Evolutionary conservation across 1,140 invertebrate species (phyloP).

Genomic region (Cotesia typhae): DNA sequence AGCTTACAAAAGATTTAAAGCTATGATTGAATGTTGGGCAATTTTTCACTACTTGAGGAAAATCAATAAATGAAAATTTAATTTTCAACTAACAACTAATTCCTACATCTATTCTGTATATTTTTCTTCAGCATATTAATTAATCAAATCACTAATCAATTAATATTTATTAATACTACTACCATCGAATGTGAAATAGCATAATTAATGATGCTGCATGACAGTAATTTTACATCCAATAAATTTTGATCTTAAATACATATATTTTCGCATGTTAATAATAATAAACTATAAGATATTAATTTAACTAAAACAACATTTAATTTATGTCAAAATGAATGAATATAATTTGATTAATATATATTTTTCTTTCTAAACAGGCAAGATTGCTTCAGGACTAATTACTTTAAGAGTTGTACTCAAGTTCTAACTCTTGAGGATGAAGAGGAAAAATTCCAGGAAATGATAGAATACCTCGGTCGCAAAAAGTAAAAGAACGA

Average conservation of each 20-base stretch:
- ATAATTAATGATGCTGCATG: no score
- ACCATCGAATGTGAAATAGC: no score
- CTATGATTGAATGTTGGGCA: background rate
- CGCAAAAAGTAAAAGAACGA: conserved; percentile 61
- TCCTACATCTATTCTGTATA: background rate
- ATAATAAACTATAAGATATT: no score
- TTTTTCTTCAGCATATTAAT: background rate
- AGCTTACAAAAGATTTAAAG: background rate
- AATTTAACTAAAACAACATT: no score
- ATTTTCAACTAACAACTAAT: background rate
- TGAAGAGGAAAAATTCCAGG: conserved; percentile 69
- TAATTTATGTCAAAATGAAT: no score
- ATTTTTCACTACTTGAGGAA: conserved; percentile 1
- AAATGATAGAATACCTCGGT: conserved; percentile 71
- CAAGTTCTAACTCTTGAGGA: conserved; percentile 70
- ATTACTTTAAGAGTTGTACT: conserved; percentile 73
- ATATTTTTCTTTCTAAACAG: conserved; percentile 51
- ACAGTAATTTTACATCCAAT: no score
- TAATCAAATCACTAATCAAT: no score
- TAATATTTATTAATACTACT: no score
- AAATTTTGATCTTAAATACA: no score
- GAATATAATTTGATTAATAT: conserved; percentile 24
- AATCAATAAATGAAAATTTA: background rate
- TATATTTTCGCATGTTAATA: no score
- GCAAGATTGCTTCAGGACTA: conserved; percentile 70